A percentile compares a stretch with the other conserved stretches of the same genome.
Conservation (phyloP, 1,140 invertebrate species). For the Glomeris maerens region DNA sequence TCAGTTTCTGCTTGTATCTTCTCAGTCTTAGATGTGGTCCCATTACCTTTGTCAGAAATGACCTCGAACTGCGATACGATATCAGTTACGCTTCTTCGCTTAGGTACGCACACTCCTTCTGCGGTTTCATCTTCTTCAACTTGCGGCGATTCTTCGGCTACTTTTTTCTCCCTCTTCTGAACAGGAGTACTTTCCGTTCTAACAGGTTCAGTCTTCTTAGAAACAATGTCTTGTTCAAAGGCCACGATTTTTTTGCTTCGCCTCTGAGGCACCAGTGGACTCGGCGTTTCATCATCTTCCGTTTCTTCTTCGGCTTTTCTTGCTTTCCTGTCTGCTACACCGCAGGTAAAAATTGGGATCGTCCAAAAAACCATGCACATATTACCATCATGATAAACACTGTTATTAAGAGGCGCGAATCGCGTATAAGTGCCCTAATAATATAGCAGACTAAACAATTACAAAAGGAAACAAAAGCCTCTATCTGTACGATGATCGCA, state of each 20-base stretch:
- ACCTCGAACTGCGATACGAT: neutral
- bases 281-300: too few relatives aligned
- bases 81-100: neutral
- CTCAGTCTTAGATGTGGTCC: conserved; percentile 9
- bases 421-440: neutral
- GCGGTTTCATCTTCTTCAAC: conserved; percentile 5
- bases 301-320: conserved; percentile 9
- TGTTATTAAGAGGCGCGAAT: neutral
- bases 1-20: conserved; percentile 16
- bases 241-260: neutral
- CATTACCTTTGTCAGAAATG: conserved; percentile 11
- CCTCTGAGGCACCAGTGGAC: neutral
- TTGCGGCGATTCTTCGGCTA: conserved; percentile 4
- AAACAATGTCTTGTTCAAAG: conserved; percentile 4
- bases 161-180: conserved; percentile 9
- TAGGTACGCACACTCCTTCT: neutral
- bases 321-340: conserved; percentile 3
- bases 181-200: too few relatives aligned
- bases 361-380: conserved; percentile 3
- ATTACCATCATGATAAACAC: neutral
- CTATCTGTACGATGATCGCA: too few relatives aligned
- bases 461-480: too few relatives aligned
- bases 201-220: conserved; percentile 4
- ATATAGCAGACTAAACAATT: too few relatives aligned
- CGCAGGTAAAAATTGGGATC: conserved; percentile 5